Conservation (phyloP, 2,888 invertebrate genomes). For the Sinodicranocentrus sp. region DNA sequence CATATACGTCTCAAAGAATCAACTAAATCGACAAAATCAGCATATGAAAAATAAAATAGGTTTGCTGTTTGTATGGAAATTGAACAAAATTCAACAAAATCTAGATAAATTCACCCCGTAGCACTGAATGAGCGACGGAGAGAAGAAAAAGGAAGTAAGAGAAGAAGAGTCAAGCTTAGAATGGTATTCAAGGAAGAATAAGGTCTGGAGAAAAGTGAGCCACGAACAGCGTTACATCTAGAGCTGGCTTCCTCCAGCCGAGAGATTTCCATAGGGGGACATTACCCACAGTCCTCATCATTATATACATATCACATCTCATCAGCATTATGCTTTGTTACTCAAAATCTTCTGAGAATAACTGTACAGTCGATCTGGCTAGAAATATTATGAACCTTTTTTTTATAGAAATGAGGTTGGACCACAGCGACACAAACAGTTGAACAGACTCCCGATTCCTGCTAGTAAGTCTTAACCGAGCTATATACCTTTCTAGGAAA, state of each 20-base stretch:
- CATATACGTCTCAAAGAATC: too few relatives aligned
- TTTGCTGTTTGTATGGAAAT: too few relatives aligned
- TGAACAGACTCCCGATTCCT: too few relatives aligned
- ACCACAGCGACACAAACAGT: too few relatives aligned
- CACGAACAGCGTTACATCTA: constrained; percentile 4
- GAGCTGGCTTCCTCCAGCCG: too few relatives aligned
- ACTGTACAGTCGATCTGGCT: background rate
- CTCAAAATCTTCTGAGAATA: constrained; percentile 9
- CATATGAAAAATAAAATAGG: too few relatives aligned
- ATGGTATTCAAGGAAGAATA: constrained; percentile 38
- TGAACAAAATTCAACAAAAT: constrained; percentile 24
- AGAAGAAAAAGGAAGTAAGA: constrained; percentile 56
- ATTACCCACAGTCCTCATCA: constrained; percentile 46
- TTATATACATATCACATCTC: constrained; percentile 59
- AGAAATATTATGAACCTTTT: constrained; percentile 49
- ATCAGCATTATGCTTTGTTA: constrained; percentile 42
- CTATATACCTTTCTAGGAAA: too few relatives aligned
- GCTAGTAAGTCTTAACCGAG: too few relatives aligned
- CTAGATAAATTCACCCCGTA: constrained; percentile 38
- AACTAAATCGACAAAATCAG: too few relatives aligned
- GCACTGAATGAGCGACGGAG: constrained; percentile 35
- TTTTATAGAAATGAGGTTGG: background rate
- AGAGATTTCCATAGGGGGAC: constrained; percentile 45
- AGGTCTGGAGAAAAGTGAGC: constrained; percentile 58
- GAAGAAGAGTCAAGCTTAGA: constrained; percentile 64